phyloP scores from a whole-genome alignment of 2,113 vertebrate species.

The Scortum barcoo region DNA sequence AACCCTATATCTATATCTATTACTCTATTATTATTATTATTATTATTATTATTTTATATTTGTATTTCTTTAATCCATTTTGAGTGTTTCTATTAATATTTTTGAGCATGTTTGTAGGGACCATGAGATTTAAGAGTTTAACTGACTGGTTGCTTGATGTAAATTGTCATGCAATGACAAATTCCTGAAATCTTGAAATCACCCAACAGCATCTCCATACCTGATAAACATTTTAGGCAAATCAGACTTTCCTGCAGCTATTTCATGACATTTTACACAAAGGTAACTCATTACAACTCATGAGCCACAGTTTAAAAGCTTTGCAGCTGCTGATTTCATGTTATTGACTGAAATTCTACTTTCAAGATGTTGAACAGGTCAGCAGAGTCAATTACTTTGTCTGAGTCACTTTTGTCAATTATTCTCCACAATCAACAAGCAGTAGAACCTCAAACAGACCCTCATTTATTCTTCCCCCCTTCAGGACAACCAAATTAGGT shows the following conservation, averaged over 20 bases:
- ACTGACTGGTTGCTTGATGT: too few species aligned
- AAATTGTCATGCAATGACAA: too few species aligned
- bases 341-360: not conserved
- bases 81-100: too few species aligned
- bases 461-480: not conserved
- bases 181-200: too few species aligned
- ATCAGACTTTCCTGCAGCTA: not conserved
- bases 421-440: not conserved
- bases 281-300: not conserved
- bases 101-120: too few species aligned
- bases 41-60: too few species aligned
- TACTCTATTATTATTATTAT: too few species aligned
- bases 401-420: not conserved
- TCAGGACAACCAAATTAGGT: not conserved
- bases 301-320: not conserved
- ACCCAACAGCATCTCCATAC: too few species aligned
- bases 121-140: too few species aligned
- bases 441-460: not conserved
- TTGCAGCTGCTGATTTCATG: too few species aligned
- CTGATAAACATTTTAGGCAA: not conserved
- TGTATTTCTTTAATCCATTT: too few species aligned
- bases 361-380: not conserved
- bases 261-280: not conserved
- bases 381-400: not conserved
- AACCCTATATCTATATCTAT: too few species aligned